These are phyloP conservation scores for Parambassis ranga DNA, from an alignment of 2,797 vertebrate species.

Conservation along the genomic window DNA sequence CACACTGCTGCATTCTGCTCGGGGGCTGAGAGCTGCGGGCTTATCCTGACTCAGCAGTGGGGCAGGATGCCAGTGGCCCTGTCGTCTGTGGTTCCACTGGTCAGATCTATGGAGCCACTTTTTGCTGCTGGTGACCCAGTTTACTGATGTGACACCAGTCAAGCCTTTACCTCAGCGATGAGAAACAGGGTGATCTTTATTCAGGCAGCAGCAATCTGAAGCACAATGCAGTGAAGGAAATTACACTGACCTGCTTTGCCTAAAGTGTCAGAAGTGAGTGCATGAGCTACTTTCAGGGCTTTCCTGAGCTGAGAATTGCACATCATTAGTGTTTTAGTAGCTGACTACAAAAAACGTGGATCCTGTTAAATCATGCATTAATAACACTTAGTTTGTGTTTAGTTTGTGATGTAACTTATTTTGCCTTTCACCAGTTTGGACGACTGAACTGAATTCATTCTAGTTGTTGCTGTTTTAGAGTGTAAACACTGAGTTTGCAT, in stretches of 20 bases:
- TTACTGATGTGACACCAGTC: conserved; percentile 32
- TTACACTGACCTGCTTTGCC: conserved; percentile 22
- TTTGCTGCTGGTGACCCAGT: conserved; percentile 65
- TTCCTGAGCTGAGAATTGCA: background rate
- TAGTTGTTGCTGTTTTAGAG: too few species aligned
- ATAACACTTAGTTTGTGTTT: too few species aligned
- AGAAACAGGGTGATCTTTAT: conserved; percentile 26
- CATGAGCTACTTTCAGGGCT: background rate
- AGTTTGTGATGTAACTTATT: too few species aligned
- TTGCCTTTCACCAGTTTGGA: too few species aligned
- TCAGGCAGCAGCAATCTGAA: conserved; percentile 17
- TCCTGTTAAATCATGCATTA: background rate
- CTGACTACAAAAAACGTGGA: too few species aligned
- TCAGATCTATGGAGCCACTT: conserved; percentile 49
- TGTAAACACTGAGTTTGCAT: too few species aligned
- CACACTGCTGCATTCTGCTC: conserved; percentile 65
- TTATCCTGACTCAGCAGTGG: conserved; percentile 76
- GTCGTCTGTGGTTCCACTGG: conserved; percentile 58
- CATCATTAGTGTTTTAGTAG: background rate
- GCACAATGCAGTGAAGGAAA: conserved; percentile 15
- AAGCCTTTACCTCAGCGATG: conserved; percentile 20
- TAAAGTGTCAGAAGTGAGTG: conserved; percentile 8
- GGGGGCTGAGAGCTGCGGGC: conserved; percentile 50
- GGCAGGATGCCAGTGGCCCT: conserved; percentile 68
- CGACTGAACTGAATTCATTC: too few species aligned